phyloP scores from a whole-genome alignment of 2,888 invertebrate species.

The Eucriotettix oculatus region DNA sequence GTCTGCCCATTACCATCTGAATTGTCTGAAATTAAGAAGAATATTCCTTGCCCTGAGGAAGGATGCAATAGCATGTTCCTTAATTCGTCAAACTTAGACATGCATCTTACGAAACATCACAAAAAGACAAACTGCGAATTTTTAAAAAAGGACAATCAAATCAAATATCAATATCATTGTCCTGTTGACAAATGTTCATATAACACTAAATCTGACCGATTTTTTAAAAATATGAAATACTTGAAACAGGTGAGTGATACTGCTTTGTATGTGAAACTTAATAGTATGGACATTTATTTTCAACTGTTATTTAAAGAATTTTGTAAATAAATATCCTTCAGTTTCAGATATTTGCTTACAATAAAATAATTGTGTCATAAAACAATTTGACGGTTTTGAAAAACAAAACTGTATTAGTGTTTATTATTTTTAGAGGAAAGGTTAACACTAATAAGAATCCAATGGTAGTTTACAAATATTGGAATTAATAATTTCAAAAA shows the following conservation, averaged over 20 bases:
- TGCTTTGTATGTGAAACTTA: not conserved
- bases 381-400: too few species aligned
- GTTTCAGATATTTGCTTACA: too few species aligned
- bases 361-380: too few species aligned
- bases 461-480: too few species aligned
- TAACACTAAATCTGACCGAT: constrained; percentile 23
- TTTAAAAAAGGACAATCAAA: constrained; percentile 14
- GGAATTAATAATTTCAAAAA: too few species aligned
- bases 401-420: too few species aligned
- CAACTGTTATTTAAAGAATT: too few species aligned
- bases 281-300: too few species aligned
- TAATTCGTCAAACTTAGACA: constrained; percentile 33
- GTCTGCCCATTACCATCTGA: constrained; percentile 9
- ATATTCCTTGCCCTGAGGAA: constrained; percentile 23
- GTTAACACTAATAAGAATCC: too few species aligned
- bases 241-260: constrained; percentile 14
- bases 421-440: too few species aligned
- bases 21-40: constrained; percentile 8
- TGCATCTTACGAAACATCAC: constrained; percentile 41
- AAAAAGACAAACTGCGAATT: constrained; percentile 19
- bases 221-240: constrained; percentile 15
- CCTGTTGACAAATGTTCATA: constrained; percentile 36
- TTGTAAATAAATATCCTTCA: too few species aligned
- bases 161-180: constrained; percentile 37
- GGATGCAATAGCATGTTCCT: constrained; percentile 31